Base-by-base conservation (phyloP, 2,113 vertebrate species). In the Clarias macrocephalus region DNA sequence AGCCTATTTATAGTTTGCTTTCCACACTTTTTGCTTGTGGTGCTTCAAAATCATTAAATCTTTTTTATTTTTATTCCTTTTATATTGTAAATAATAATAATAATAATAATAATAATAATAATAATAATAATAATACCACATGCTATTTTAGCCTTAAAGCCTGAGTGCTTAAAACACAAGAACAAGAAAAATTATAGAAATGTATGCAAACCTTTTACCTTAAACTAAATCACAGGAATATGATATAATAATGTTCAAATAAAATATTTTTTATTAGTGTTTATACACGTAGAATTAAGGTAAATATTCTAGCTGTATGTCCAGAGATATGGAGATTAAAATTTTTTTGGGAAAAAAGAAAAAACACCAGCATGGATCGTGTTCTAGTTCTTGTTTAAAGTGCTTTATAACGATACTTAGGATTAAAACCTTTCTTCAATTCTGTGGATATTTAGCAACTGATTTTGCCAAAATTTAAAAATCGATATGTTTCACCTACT, bases 131-230 rank as follows among this genome's bases (percentile, higher is more conserved):
- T 6, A 42, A 18, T 30, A 73, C 70, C 70, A 42, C 30, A 21
- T 42, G 42, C 70, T 11, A 42, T 42, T 73, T 73, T 42, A 73
- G 8, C 18, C 65, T 82, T 13, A 65, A 84, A 86, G 54, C 48
- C 68, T 66, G 73, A 85, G 59, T 68, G 68, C 82, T 60, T 81
- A 82, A 82, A 37, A 76, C 59, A 28, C 19, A 25, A 75, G 28
- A 57, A 84, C 68, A 16, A 30, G 10, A 15, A 66, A 66, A n/a
- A 65, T 9, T 3, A 16, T 65, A 10, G 3, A 28, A 28, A 68
- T 16, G 25, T 28, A 23, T 2, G 23, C 8, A 72, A 37, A 33
- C 12, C 16, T 18, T 16, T 30, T 18, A 1, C 16, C 28, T 37
- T 42, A 73, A 42, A 19, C 6, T 72, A 4, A 72, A 10, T 72